Conservation (phyloP, 2,888 invertebrate genomes). For the Meloe dianella region DNA sequence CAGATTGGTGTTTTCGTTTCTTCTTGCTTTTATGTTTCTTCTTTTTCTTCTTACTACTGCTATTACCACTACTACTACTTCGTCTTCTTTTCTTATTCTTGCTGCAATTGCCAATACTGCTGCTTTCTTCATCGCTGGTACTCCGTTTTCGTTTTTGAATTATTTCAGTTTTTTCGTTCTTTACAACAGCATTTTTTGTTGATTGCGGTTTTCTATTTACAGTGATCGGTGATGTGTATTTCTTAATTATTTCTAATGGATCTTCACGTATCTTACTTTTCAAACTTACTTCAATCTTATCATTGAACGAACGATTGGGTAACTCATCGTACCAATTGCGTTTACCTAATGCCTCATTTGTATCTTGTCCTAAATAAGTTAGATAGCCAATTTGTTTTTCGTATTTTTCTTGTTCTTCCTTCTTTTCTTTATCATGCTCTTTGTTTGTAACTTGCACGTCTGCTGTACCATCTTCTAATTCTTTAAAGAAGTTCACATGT, state of each 20-base stretch:
- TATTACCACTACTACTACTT: conserved; percentile 57
- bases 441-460: conserved; percentile 73
- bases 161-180: conserved; percentile 12
- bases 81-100: conserved; percentile 48
- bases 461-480: conserved; percentile 76
- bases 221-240: conserved; percentile 53
- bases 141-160: conserved; percentile 15
- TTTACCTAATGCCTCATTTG: conserved; percentile 83
- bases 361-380: conserved; percentile 94
- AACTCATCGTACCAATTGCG: conserved; percentile 87
- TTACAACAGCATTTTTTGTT: conserved; percentile 37
- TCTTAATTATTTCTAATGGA: conserved; percentile 75
- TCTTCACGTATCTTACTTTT: conserved; percentile 74
- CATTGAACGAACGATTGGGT: conserved; percentile 64
- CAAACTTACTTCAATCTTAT: conserved; percentile 68
- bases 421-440: conserved; percentile 88
- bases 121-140: conserved; percentile 60
- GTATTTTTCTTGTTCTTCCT: conserved; percentile 92
- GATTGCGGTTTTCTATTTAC: conserved; percentile 26
- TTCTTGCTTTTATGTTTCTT: conserved; percentile 51
- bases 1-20: conserved; percentile 22
- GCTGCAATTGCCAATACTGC: conserved; percentile 54
- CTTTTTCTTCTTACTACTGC: conserved; percentile 44
- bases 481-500: conserved; percentile 69
- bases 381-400: conserved; percentile 97